Evolutionary conservation across 2,888 invertebrate species (phyloP).

Genomic region (Eulithis prunata): DNA sequence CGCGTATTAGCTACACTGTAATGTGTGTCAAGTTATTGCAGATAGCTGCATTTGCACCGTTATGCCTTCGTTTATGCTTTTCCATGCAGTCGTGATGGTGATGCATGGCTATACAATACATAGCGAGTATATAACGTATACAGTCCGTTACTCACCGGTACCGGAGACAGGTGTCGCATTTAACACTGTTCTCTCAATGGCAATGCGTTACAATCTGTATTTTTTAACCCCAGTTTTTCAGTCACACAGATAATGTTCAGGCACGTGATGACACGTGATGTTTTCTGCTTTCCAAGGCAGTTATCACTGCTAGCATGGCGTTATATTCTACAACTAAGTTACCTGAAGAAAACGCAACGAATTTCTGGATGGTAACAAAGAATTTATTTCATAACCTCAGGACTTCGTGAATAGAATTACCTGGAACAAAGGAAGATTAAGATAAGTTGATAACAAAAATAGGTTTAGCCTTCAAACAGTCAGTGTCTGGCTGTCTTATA

Average conservation of each 20-base stretch:
- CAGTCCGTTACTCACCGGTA: slow-evolving; percentile 71
- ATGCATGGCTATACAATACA: slow-evolving; percentile 35
- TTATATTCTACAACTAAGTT: neutral
- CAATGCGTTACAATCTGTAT: slow-evolving; percentile 28
- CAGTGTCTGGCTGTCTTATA: slow-evolving; percentile 14
- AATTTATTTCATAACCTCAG: neutral
- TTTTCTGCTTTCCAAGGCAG: no score
- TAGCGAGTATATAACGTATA: slow-evolving; percentile 27
- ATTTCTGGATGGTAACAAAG: no score
- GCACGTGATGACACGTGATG: neutral
- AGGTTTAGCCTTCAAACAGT: slow-evolving; percentile 23
- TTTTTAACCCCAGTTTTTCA: slow-evolving; percentile 13
- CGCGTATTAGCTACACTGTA: slow-evolving; percentile 46
- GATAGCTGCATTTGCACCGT: slow-evolving; percentile 60
- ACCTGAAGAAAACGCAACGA: neutral
- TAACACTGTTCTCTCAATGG: slow-evolving; percentile 32
- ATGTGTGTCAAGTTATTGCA: slow-evolving; percentile 56
- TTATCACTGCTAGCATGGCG: no score
- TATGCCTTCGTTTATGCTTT: slow-evolving; percentile 64
- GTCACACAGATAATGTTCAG: neutral
- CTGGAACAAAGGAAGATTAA: slow-evolving; percentile 40
- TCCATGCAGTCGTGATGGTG: slow-evolving; percentile 64
- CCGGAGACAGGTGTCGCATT: slow-evolving; percentile 55
- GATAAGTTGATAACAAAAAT: slow-evolving; percentile 33
- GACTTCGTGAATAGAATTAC: slow-evolving; percentile 34